These are phyloP conservation scores for Ditylenchus weischeri DNA, from an alignment of 2,888 invertebrate genomes.

Conservation along the genomic window DNA sequence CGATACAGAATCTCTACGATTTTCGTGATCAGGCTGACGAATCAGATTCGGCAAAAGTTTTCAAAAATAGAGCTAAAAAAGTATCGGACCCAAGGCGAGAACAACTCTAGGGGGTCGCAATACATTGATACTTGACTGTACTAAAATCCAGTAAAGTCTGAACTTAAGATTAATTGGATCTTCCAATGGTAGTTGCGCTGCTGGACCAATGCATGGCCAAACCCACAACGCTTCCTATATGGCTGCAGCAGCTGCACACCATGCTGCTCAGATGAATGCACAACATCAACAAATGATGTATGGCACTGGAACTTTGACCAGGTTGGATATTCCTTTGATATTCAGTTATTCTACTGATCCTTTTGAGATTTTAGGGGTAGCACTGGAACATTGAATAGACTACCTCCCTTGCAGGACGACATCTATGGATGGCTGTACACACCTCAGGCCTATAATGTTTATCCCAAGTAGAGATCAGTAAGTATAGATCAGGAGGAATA, in stretches of 20 bases:
- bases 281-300: slow-evolving; percentile 34
- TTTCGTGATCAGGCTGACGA: too few species aligned
- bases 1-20: too few species aligned
- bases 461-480: slow-evolving; percentile 26
- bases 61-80: too few species aligned
- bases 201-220: slow-evolving; percentile 11
- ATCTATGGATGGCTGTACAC: slow-evolving; percentile 39
- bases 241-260: slow-evolving; percentile 23
- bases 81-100: too few species aligned
- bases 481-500: too few species aligned
- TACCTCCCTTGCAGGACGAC: slow-evolving; percentile 31
- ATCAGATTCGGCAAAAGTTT: too few species aligned
- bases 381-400: slow-evolving; percentile 24
- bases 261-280: slow-evolving; percentile 41
- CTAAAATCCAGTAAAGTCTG: not conserved
- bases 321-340: slow-evolving; percentile 13
- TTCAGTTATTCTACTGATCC: not conserved
- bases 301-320: slow-evolving; percentile 40
- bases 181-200: not conserved
- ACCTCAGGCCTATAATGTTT: slow-evolving; percentile 31
- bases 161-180: slow-evolving; percentile 3
- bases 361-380: not conserved
- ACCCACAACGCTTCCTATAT: slow-evolving; percentile 13
- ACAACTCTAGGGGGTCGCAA: too few species aligned
- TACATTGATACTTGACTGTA: too few species aligned